Percentiles rank a stretch among this genome's conserved stretches.
These are phyloP conservation scores for Nesogale talazaci DNA, from an alignment of 2,113 vertebrate genomes.

Conservation along the genomic window DNA sequence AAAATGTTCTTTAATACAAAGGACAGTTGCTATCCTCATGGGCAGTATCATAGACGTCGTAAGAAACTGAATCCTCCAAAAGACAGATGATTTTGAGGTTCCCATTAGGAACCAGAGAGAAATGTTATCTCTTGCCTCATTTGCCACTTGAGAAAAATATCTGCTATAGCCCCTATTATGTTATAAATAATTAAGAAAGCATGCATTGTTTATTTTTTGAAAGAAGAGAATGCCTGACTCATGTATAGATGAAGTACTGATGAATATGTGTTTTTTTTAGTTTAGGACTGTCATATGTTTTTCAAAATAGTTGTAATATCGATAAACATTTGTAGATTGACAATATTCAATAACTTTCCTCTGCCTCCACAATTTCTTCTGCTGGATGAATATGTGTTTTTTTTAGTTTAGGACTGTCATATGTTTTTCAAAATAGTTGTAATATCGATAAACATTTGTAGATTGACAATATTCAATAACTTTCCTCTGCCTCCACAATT, in stretches of 20 bases:
- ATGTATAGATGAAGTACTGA: background rate
- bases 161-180: no score
- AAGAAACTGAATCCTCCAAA: no score
- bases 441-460: constrained; percentile 18
- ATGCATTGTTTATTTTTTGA: background rate
- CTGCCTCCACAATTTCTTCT: background rate
- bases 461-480: background rate
- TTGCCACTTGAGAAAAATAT: no score
- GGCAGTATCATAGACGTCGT: no score
- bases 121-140: no score
- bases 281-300: background rate
- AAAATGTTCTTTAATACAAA: no score
- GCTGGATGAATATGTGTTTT: background rate
- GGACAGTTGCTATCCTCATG: no score
- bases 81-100: no score
- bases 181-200: no score
- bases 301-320: background rate
- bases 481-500: background rate
- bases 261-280: background rate
- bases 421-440: background rate
- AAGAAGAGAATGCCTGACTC: background rate
- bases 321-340: constrained; percentile 26
- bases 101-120: no score
- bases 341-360: background rate
- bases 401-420: background rate